Evolutionary conservation across 1,140 invertebrate species (phyloP).

Genomic region (Helicorthomorpha holstii): DNA sequence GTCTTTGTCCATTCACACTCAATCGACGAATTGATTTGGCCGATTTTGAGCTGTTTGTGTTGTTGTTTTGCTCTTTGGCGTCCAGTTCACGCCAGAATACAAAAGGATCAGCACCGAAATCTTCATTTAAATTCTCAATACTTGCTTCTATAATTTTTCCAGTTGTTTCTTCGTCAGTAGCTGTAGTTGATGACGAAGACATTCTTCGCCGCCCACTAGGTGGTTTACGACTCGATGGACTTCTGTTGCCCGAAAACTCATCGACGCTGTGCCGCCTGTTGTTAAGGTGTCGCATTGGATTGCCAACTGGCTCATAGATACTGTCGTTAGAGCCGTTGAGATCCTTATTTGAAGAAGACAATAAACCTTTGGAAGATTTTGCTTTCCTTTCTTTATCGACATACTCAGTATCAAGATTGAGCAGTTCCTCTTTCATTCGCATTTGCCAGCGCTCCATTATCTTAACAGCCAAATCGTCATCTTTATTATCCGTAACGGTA

Average conservation of each 20-base stretch:
- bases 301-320: background rate
- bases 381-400: background rate
- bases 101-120: background rate
- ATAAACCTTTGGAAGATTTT: background rate
- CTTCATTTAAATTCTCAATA: background rate
- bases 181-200: background rate
- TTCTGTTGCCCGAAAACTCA: background rate
- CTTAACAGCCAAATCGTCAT: background rate
- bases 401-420: background rate
- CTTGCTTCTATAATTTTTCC: too few species aligned
- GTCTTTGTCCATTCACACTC: background rate
- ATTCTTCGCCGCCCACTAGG: too few species aligned
- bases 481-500: background rate
- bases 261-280: background rate
- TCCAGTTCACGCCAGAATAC: background rate
- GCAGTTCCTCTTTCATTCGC: background rate
- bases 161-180: background rate
- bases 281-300: background rate
- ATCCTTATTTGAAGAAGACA: background rate
- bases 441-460: background rate
- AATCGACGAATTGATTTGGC: background rate
- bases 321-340: background rate
- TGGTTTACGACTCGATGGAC: background rate
- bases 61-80: background rate
- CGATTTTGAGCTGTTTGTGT: background rate